Evolutionary conservation across 2,888 invertebrate genomes (phyloP), one percentile per base, ranked within the genome.

Genomic region (Amphimallon solstitiale): DNA sequence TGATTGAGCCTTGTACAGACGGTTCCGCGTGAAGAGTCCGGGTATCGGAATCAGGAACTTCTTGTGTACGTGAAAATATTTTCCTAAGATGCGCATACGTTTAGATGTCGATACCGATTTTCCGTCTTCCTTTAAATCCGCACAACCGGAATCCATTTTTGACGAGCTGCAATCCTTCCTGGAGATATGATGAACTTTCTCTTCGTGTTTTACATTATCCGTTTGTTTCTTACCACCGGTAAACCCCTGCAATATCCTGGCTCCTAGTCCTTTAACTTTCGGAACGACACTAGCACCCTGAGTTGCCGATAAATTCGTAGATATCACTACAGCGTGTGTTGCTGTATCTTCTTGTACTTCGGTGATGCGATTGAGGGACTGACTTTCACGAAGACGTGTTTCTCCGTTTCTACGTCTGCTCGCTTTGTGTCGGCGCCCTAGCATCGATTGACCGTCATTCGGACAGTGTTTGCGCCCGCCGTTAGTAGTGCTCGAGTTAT

Each of bases 321-420:
- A 75, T 23, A 80, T 79, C 17, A 81, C 77, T 37, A 81, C 68
- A 10, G 78, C 76, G 72, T 79, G 82, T 51, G 73, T 68, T 37
- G 79, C 75, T 40, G 83, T 87, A 62, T 89, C 91, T 80, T 93
- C 93, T 81, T 93, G 92, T 71, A 93, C 93, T 83, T 94, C 94
- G 12, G 93, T 93, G 71, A 94, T 93, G 70, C 93, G 88, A 81
- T 93, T 94, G 68, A 94, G 83, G 21, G 93, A 93, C 78, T 94
- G 93, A 73, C 92, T 93, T 83, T 94, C 93, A 7, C 93, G 86
- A 63, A 94, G 82, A 14, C 87, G 80, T 1, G 90, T 88, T 73
- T 90, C 89, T 0, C 88, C 86, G n/a, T 85, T 84, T 73, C 87
- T 80, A 71, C 88, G 81, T 65, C 88, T 79, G 14, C 86, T 86